phyloP scores from a whole-genome alignment of 2,888 invertebrate species.

The Polietes domitor region DNA sequence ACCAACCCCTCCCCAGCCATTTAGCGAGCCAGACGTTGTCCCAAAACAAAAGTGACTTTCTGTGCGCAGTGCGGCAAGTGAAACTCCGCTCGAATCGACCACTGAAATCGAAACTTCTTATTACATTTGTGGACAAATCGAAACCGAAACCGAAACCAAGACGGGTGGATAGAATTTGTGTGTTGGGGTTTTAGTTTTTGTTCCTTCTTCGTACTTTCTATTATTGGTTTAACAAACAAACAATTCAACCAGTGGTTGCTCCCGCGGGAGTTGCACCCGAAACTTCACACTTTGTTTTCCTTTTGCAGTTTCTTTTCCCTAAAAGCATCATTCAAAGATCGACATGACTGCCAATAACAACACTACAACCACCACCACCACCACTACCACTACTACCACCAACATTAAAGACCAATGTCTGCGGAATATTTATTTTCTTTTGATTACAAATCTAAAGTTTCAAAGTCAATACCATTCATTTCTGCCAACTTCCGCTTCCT shows the following conservation, averaged over 20 bases:
- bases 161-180: slow-evolving; percentile 47
- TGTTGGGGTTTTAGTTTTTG: slow-evolving; percentile 26
- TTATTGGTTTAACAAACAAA: slow-evolving; percentile 65
- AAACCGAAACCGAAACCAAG: slow-evolving; percentile 36
- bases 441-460: slow-evolving; percentile 55
- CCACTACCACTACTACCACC: slow-evolving; percentile 25
- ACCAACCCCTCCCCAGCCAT: slow-evolving; percentile 32
- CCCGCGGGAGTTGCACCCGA: slow-evolving; percentile 66
- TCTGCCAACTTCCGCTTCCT: slow-evolving; percentile 28
- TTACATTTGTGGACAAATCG: slow-evolving; percentile 46
- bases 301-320: slow-evolving; percentile 23
- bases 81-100: slow-evolving; percentile 43
- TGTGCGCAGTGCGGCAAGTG: slow-evolving; percentile 1
- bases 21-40: slow-evolving; percentile 32
- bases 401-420: slow-evolving; percentile 18
- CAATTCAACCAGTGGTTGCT: slow-evolving; percentile 70
- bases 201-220: slow-evolving; percentile 43
- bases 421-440: slow-evolving; percentile 42
- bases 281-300: slow-evolving; percentile 67
- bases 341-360: slow-evolving; percentile 8
- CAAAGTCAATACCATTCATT: slow-evolving; percentile 55
- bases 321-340: slow-evolving; percentile 47
- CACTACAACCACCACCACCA: background rate
- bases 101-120: slow-evolving; percentile 71
- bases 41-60: slow-evolving; percentile 56